phyloP scores from a whole-genome alignment of 2,113 vertebrate species.

The Chauna torquata region DNA sequence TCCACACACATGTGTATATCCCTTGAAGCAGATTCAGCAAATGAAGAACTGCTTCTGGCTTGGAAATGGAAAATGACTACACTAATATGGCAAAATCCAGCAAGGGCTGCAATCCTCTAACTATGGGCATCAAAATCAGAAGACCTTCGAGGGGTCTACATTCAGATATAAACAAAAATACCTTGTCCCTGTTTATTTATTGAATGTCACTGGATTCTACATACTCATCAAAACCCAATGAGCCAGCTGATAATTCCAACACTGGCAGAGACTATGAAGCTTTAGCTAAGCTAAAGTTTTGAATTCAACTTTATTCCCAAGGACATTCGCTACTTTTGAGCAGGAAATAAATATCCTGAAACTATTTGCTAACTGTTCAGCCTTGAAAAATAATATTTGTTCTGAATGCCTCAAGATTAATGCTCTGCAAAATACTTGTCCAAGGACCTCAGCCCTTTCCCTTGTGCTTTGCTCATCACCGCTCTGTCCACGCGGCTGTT shows the following conservation, averaged over 20 bases:
- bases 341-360: slow-evolving; percentile 3
- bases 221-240: background rate
- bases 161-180: background rate
- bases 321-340: background rate
- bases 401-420: background rate
- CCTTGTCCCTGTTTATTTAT: background rate
- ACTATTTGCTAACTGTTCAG: background rate
- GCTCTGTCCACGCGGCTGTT: slow-evolving; percentile 80
- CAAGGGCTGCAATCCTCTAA: background rate
- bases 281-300: slow-evolving; percentile 12
- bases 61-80: background rate
- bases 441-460: background rate
- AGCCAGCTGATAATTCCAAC: background rate
- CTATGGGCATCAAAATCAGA: background rate
- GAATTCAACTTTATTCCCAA: background rate
- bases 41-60: background rate
- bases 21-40: background rate
- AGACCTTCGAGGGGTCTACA: background rate
- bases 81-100: background rate
- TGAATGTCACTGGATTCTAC: background rate
- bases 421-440: background rate
- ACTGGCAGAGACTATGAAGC: background rate
- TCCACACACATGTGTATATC: background rate
- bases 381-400: background rate
- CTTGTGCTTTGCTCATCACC: slow-evolving; percentile 65